Evolutionary conservation across 2,888 invertebrate genomes (phyloP).

Genomic region (Trissolcus japonicus): DNA sequence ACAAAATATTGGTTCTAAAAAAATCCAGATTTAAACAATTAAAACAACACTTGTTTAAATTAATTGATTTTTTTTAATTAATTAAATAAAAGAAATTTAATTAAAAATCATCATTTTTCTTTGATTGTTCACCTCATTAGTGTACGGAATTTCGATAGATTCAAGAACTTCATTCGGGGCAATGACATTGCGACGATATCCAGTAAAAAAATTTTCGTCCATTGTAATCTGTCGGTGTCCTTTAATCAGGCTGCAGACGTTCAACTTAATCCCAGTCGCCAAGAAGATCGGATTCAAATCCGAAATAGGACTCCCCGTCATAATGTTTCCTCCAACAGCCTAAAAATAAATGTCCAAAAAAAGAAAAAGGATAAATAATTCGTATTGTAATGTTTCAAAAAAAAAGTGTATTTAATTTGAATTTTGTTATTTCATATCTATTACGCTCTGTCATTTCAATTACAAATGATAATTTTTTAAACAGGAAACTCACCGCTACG

Average conservation of each 20-base stretch:
- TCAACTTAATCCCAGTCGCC: slow-evolving; percentile 83
- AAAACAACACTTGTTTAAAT: too few relatives aligned
- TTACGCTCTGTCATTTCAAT: neutral
- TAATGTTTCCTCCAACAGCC: slow-evolving; percentile 94
- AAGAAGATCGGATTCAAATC: slow-evolving; percentile 95
- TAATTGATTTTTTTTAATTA: too few relatives aligned
- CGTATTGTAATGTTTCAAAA: neutral
- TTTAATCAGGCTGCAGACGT: slow-evolving; percentile 79
- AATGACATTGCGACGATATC: slow-evolving; percentile 88
- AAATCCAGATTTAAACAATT: neutral
- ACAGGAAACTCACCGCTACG: slow-evolving; percentile 82
- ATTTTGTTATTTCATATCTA: neutral
- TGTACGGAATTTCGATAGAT: slow-evolving; percentile 88
- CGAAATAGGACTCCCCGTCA: slow-evolving; percentile 98
- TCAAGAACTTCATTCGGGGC: slow-evolving; percentile 86
- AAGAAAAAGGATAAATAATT: neutral
- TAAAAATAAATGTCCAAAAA: slow-evolving; percentile 61
- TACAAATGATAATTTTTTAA: too few relatives aligned
- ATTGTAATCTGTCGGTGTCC: slow-evolving; percentile 81
- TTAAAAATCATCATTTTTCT: too few relatives aligned
- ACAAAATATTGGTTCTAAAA: slow-evolving; percentile 84
- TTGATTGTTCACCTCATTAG: slow-evolving; percentile 72
- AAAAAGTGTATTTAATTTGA: neutral
- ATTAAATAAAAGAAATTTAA: too few relatives aligned
- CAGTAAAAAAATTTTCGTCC: slow-evolving; percentile 89